Conservation (phyloP, 64 coral and sea anemone genomes). For the Orbicella faveolata region DNA sequence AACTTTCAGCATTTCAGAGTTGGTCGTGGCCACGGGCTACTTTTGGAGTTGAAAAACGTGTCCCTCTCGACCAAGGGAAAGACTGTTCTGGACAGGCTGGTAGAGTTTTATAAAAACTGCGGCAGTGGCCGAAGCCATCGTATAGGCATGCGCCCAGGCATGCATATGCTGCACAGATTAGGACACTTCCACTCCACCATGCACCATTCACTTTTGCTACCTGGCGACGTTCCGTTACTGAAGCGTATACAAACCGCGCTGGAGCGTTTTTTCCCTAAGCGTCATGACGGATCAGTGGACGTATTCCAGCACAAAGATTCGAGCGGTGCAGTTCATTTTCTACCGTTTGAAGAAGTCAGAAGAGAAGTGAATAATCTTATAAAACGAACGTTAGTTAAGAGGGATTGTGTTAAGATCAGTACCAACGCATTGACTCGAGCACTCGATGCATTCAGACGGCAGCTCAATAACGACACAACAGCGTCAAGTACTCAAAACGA, state of each 20-base stretch:
- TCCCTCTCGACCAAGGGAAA: neutral
- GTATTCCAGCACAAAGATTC: constrained; percentile 26
- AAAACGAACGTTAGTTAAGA: neutral
- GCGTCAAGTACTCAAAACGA: neutral
- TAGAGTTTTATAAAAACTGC: constrained; percentile 28
- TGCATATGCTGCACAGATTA: neutral
- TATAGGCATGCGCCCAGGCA: neutral
- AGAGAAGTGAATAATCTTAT: neutral
- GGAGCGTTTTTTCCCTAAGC: constrained; percentile 22
- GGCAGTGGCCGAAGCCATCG: neutral
- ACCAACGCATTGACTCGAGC: constrained; percentile 12
- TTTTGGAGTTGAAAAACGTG: constrained; percentile 21
- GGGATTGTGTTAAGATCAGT: constrained; percentile 9
- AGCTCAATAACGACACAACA: neutral
- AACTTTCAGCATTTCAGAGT: constrained; percentile 5
- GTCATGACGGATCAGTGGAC: constrained; percentile 19
- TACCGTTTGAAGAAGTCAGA: constrained; percentile 1
- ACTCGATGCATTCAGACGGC: neutral
- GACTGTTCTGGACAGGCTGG: neutral
- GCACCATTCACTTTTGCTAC: neutral
- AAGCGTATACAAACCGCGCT: constrained; percentile 14
- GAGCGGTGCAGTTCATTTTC: constrained; percentile 9
- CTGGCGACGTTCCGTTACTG: constrained; percentile 2
- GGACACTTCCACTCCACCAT: neutral
- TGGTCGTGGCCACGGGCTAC: neutral